Evolutionary conservation across 2,113 vertebrate species (phyloP).

Genomic region (Spizaetus ornatus): DNA sequence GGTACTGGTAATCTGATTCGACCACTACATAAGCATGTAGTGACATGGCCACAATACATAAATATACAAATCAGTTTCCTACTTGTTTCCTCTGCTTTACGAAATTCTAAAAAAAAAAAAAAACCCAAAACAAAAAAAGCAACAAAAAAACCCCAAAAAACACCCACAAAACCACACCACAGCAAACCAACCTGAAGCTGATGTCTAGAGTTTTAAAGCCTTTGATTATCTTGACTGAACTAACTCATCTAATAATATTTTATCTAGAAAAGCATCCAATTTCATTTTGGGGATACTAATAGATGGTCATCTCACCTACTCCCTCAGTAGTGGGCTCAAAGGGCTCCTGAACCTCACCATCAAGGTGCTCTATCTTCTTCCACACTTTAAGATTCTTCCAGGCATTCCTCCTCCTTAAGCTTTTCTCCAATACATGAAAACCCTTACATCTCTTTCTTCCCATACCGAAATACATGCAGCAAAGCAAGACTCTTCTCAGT

Average conservation of each 20-base stretch:
- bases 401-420: background rate
- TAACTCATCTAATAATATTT: background rate
- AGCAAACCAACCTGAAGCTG: background rate
- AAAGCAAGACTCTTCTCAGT: background rate
- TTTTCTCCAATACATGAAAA: background rate
- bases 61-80: background rate
- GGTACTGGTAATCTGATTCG: background rate
- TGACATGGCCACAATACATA: background rate
- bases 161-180: no score
- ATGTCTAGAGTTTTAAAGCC: background rate
- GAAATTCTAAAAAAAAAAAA: background rate
- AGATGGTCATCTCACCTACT: background rate
- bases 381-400: background rate
- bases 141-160: no score
- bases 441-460: background rate
- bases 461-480: background rate
- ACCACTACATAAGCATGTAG: background rate
- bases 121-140: rapidly evolving
- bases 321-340: background rate
- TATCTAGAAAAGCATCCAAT: background rate
- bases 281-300: background rate
- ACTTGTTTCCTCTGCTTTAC: background rate
- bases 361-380: background rate
- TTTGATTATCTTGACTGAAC: background rate
- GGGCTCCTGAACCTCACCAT: background rate